Evolutionary conservation across 2,113 vertebrate genomes (phyloP), one percentile per base, ranked within the genome.

Genomic region (Tyrannus savana): DNA sequence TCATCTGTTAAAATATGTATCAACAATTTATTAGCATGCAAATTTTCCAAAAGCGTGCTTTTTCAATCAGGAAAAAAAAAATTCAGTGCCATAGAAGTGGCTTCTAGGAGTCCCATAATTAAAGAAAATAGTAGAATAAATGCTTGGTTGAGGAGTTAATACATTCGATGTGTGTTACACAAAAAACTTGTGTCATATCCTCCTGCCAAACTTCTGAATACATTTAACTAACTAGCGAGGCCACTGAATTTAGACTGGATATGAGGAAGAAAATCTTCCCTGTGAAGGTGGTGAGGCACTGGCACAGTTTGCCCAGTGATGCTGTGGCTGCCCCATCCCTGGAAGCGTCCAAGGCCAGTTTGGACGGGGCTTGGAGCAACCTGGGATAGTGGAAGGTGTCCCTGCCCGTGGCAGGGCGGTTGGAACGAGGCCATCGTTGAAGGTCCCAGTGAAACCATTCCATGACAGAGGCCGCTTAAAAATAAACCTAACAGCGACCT

Each of bases 321-420:
- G 12, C 0, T 21, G 30, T 9, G 15, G 7, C 3, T 22, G 42
- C 2, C 8, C 44, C 52, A 11, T 19, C 10, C 12, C 46, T 24
- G 55, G 10, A 6, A 21, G 6, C 2, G 17, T 14, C 12, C 11
- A 9, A 18, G 46, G 12, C 10, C 50, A 15, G 41, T 25, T 0
- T 46, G 60, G 35, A 67, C 1, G 5, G 4, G 19, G 23, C 50
- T 62, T 2, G 18, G 46, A 35, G 37, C 19, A 47, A 1, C 37
- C 8, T 21, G 41, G 2, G 9, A 12, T 2, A 8, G 15, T 0
- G 8, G 7, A 13, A 68, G 14, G 2, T 4, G 18, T 6, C 16
- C 25, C 39, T 17, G 10, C 7, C 27, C 21, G 4, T 0, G 17
- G 42, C 16, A 21, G 25, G 1, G 4, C 3, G 3, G 31, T 19